Conservation (phyloP, 1,140 invertebrate genomes). For the Delia radicum region DNA sequence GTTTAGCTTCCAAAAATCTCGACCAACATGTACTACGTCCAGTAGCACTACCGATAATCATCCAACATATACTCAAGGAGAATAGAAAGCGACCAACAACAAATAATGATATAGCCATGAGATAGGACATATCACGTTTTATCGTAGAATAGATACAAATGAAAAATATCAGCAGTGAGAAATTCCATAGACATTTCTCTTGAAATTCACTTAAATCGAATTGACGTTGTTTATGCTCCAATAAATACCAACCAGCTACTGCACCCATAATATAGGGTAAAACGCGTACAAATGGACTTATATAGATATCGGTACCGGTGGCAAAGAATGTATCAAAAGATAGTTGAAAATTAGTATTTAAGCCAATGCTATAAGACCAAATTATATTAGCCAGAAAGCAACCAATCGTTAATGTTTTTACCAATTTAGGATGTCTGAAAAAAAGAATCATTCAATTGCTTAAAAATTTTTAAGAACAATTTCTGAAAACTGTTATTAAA, state of each 20-base stretch:
- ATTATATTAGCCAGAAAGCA: constrained; percentile 36
- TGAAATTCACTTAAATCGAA: constrained; percentile 36
- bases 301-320: constrained; percentile 49
- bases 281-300: constrained; percentile 48
- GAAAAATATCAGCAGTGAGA: constrained; percentile 38
- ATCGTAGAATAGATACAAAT: constrained; percentile 45
- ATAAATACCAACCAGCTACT: constrained; percentile 42
- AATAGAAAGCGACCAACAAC: constrained; percentile 42
- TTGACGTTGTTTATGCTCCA: constrained; percentile 31
- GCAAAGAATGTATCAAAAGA: constrained; percentile 47
- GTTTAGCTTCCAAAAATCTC: constrained; percentile 42
- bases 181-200: constrained; percentile 41
- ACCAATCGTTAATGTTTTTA: constrained; percentile 30
- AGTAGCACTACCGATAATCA: constrained; percentile 49
- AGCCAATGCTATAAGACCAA: constrained; percentile 42
- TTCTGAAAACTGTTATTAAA: background rate
- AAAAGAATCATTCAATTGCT: constrained; percentile 12
- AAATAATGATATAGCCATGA: constrained; percentile 40
- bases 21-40: constrained; percentile 49
- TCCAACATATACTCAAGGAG: constrained; percentile 46
- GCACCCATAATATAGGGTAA: constrained; percentile 49
- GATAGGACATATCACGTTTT: constrained; percentile 43
- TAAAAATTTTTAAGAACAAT: background rate
- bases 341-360: constrained; percentile 42
- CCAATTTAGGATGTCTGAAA: constrained; percentile 37